Conservation (phyloP, 2,888 invertebrate species). For the Microplitis deprimator region DNA sequence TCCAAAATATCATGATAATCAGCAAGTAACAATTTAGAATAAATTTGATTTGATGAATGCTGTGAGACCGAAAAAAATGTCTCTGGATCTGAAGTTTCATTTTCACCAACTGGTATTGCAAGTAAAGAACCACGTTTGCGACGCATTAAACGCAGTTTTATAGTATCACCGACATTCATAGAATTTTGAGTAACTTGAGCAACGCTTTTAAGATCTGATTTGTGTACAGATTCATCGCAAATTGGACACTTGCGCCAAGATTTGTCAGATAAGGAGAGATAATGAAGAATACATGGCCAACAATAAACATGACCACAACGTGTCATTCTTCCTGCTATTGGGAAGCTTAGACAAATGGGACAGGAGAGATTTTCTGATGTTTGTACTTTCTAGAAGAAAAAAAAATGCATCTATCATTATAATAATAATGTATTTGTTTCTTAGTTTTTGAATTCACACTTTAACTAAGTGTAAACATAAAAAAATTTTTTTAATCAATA, state of each 20-base stretch:
- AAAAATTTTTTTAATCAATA: no score
- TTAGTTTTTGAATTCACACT: no score
- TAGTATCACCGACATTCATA: constrained; percentile 77
- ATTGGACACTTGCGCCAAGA: constrained; percentile 91
- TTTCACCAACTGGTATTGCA: constrained; percentile 73
- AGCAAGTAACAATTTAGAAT: constrained; percentile 85
- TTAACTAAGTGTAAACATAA: no score
- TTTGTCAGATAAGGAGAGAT: constrained; percentile 88
- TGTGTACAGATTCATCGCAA: constrained; percentile 87
- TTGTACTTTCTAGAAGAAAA: constrained; percentile 74
- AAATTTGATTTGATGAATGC: constrained; percentile 74
- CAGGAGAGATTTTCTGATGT: constrained; percentile 82
- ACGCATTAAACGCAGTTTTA: constrained; percentile 88
- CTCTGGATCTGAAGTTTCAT: constrained; percentile 58
- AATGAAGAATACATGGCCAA: constrained; percentile 95
- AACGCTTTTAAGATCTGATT: constrained; percentile 86
- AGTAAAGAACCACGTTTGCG: constrained; percentile 80
- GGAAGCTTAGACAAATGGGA: constrained; percentile 92
- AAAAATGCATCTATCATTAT: neutral
- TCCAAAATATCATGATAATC: constrained; percentile 78
- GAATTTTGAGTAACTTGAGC: constrained; percentile 73
- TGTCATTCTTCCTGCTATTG: constrained; percentile 91
- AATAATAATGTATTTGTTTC: no score
- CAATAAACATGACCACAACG: constrained; percentile 97
- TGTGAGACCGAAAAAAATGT: constrained; percentile 72